phyloP scores from a whole-genome alignment of 2,113 vertebrate genomes.

The Lophotis ruficrista region DNA sequence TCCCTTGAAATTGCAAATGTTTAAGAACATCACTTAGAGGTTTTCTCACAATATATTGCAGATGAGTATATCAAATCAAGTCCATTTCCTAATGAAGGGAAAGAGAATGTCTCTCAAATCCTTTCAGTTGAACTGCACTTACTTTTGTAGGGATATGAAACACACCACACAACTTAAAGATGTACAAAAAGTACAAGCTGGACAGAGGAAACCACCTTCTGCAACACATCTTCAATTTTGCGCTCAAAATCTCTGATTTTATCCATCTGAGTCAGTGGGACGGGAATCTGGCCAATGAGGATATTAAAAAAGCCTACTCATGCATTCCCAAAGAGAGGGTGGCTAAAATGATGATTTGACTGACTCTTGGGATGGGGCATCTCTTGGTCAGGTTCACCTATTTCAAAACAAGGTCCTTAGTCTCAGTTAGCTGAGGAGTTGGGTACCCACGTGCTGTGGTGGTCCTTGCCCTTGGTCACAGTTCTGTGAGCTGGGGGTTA shows the following conservation, averaged over 20 bases:
- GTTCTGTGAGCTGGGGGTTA: neutral
- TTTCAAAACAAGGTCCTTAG: neutral
- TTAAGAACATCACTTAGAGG: neutral
- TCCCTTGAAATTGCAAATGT: neutral
- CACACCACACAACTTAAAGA: neutral
- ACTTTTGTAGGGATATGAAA: neutral
- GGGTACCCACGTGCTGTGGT: neutral
- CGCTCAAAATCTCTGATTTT: neutral
- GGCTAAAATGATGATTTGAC: neutral
- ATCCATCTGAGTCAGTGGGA: neutral
- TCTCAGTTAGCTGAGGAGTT: neutral
- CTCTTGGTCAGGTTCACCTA: neutral
- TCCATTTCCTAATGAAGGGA: neutral
- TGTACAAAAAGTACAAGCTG: neutral
- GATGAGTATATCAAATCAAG: neutral
- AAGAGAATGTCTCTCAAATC: neutral
- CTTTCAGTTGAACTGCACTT: neutral
- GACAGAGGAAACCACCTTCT: neutral
- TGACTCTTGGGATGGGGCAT: neutral
- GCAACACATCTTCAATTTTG: neutral
- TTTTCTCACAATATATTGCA: neutral
- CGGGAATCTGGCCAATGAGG: neutral
- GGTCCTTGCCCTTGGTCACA: neutral
- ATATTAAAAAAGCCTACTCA: neutral
- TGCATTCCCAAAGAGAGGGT: neutral